These are phyloP conservation scores for Bos taurus DNA, from an alignment of 2,113 vertebrate genomes.

Conservation along the genomic window ARS-UCD2.0 NC_037335.1:80414501-80415000, in stretches of 20 bases:
- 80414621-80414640: not conserved
- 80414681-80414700: not conserved
- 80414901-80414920: not conserved
- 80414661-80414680: not conserved
- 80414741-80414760: not conserved
- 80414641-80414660: not conserved
- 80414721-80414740: not conserved
- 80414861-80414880: not conserved
- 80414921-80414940: not conserved
- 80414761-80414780: not conserved
- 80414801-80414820: not conserved
- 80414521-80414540: no score
- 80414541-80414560: no score
- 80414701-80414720: not conserved
- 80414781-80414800: not conserved
- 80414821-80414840: not conserved
- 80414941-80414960: not conserved
- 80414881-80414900: not conserved
- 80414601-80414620: no score
- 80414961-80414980: not conserved
- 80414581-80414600: no score
- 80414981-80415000: not conserved
- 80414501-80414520: no score
- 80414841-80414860: not conserved
- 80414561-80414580: no score